Evolutionary conservation across 2,888 invertebrate species (phyloP).

Genomic region (Monoplex corrugatus): DNA sequence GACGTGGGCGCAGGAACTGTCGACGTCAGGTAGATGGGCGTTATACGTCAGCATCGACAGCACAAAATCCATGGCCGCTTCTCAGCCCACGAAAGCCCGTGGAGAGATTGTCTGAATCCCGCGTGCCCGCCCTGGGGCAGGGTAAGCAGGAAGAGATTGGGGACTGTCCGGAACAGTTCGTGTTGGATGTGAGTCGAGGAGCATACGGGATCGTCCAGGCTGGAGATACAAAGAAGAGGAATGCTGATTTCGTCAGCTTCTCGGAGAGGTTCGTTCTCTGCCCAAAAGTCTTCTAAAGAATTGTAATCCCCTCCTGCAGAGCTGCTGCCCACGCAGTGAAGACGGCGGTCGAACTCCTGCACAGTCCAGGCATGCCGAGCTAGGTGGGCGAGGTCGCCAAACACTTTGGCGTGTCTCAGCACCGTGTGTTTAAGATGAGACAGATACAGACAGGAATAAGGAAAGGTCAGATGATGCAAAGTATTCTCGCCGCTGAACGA

Average conservation of each 20-base stretch:
- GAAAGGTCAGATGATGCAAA: slow-evolving; percentile 50
- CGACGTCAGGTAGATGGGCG: neutral
- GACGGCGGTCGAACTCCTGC: slow-evolving; percentile 64
- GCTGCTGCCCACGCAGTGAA: slow-evolving; percentile 54
- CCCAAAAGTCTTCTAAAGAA: slow-evolving; percentile 75
- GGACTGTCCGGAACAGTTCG: slow-evolving; percentile 74
- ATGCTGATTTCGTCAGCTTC: slow-evolving; percentile 77
- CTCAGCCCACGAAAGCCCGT: slow-evolving; percentile 69
- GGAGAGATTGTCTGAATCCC: slow-evolving; percentile 71
- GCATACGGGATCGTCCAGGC: slow-evolving; percentile 76
- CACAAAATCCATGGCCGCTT: slow-evolving; percentile 69
- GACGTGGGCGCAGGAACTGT: neutral
- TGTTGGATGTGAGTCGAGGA: slow-evolving; percentile 68
- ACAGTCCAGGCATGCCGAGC: slow-evolving; percentile 62
- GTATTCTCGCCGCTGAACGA: slow-evolving; percentile 57
- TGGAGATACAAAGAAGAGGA: slow-evolving; percentile 75
- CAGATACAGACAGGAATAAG: slow-evolving; percentile 68
- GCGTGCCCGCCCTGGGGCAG: slow-evolving; percentile 76
- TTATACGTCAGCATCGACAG: slow-evolving; percentile 60
- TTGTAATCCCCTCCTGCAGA: slow-evolving; percentile 44
- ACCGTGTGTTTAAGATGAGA: slow-evolving; percentile 66
- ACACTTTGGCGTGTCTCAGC: slow-evolving; percentile 65
- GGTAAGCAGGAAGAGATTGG: slow-evolving; percentile 74
- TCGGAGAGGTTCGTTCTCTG: slow-evolving; percentile 74
- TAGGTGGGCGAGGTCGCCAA: slow-evolving; percentile 66